Base-by-base conservation (phyloP, 2,113 vertebrate species). In the Turdus rufiventris region DNA sequence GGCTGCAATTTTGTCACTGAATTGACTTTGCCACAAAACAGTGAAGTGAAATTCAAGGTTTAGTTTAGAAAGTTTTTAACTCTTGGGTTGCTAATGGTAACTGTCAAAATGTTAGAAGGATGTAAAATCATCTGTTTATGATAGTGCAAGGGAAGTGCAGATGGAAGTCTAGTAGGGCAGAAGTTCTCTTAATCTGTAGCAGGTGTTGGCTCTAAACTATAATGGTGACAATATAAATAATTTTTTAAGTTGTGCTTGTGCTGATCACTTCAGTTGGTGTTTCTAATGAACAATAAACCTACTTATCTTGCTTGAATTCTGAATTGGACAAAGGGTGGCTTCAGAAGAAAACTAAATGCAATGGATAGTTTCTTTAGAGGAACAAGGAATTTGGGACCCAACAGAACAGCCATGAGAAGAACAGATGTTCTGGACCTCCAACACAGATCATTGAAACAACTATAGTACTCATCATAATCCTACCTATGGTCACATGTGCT, bases 351-450 rank as follows among this genome's bases (percentile, higher is more conserved):
- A 65, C 8, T 25, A 81, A 65, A 24, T 51, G 24, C 21, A 60
- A 43, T 8, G 8, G 8, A n/a, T 36, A 21, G 3, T 53, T 93
- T 78, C n/a, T 82, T 72, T 28, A 79, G 28, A 63, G 36, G 36
- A 47, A 61, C 12, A 36, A 75, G 24, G 40, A 91, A 87, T 24
- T 56, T 2, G 3, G 20, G 48, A 65, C 20, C 18, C 45, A 72
- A 24, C 14, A 60, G 78, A 63, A 67, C 0, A 7, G 34, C 23
- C 0, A 0, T 42, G 75, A 33, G 36, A 81, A 85, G 54, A 54
- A 45, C 11, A 74, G 60, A n/a, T 88, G 31, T 48, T 8, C 23
- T 28, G 57, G 42, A 54, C 40, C 40, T 74, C 61, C 33, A 71
- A 12, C 18, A 18, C 14, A 20, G 33, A 21, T 33, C 40, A 50